A percentile compares a stretch with the other conserved stretches of the same genome.
Evolutionary conservation across 1,140 invertebrate species (phyloP).

Genomic region (Eurosta solidaginis): DNA sequence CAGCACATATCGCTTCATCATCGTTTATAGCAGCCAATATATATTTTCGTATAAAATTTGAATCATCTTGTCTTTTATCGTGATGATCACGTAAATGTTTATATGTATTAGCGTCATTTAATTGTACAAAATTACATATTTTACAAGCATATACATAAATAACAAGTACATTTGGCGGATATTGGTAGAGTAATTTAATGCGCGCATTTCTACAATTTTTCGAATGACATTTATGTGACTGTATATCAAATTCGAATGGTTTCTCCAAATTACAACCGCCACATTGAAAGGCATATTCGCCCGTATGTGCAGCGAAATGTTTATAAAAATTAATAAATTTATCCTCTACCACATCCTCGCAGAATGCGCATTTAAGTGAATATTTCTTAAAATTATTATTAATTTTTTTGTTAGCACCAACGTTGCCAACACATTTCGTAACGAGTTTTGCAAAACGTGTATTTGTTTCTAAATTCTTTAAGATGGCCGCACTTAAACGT

Average conservation of each 20-base stretch:
- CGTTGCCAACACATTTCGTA: no score
- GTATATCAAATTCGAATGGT: slow-evolving; percentile 9
- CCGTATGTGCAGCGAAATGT: slow-evolving; percentile 22
- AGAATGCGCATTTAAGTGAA: slow-evolving; percentile 1
- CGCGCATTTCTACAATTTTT: slow-evolving; percentile 13
- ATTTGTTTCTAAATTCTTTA: not conserved
- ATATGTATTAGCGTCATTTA: slow-evolving; percentile 28
- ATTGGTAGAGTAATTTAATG: not conserved
- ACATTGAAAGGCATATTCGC: slow-evolving; percentile 30
- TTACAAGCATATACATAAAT: slow-evolving; percentile 30
- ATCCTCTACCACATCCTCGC: not conserved
- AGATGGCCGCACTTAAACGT: not conserved
- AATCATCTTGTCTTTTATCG: not conserved
- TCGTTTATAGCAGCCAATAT: slow-evolving; percentile 30
- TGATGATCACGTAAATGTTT: slow-evolving; percentile 30
- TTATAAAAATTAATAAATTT: slow-evolving; percentile 27
- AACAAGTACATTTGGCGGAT: not conserved
- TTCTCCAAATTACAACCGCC: not conserved
- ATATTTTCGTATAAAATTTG: not conserved
- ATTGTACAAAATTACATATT: slow-evolving; percentile 32
- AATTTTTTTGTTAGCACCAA: not conserved
- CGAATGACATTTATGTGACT: not conserved
- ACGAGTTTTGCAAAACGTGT: not conserved
- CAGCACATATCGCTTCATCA: not conserved
- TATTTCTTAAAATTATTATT: not conserved